phyloP scores from a whole-genome alignment of 2,113 vertebrate genomes.

The Rattus norvegicus region GRCr8 NC_086021.1:33862501-33863000 shows the following conservation, averaged over 20 bases:
- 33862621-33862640: too few species aligned
- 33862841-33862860: not conserved
- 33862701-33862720: not conserved
- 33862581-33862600: not conserved
- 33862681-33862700: not conserved
- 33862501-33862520: not conserved
- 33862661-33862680: not conserved
- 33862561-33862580: not conserved
- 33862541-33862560: not conserved
- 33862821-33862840: not conserved
- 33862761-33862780: not conserved
- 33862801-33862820: not conserved
- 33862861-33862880: conserved; percentile 26
- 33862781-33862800: not conserved
- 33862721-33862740: not conserved
- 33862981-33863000: not conserved
- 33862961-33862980: not conserved
- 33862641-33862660: not conserved
- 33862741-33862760: not conserved
- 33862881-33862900: not conserved
- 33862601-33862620: too few species aligned
- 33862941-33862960: not conserved
- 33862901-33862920: not conserved
- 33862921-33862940: not conserved
- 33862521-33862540: not conserved